These are phyloP conservation scores for Dromius quadrimaculatus DNA, from an alignment of 2,888 invertebrate species.

Conservation along the genomic window DNA sequence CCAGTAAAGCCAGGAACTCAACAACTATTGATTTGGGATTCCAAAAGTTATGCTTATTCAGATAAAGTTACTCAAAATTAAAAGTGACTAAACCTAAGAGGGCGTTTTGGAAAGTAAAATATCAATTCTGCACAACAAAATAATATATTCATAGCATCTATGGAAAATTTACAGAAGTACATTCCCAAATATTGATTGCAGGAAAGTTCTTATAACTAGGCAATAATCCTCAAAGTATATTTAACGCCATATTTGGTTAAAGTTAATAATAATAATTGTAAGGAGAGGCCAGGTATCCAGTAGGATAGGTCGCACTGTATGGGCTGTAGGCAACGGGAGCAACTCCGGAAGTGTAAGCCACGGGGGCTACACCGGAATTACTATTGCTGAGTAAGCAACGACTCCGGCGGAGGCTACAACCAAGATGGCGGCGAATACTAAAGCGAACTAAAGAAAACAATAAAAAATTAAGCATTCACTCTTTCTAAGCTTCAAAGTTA, in stretches of 20 bases:
- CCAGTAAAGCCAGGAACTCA: no score
- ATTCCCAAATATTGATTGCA: neutral
- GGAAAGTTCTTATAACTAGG: neutral
- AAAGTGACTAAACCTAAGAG: no score
- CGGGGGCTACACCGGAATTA: neutral
- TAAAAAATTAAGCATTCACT: no score
- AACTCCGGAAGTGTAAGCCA: constrained; percentile 3
- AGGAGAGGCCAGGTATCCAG: constrained; percentile 31
- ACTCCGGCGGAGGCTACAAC: constrained; percentile 29
- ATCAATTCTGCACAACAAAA: no score
- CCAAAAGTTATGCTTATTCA: no score
- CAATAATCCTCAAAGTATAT: neutral
- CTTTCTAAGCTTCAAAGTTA: no score
- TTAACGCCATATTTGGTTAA: no score
- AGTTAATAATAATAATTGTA: neutral
- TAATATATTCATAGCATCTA: no score
- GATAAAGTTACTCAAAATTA: no score
- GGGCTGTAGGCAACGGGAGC: constrained; percentile 54
- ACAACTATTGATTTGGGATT: no score
- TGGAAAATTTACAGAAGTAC: no score
- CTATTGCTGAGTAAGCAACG: constrained; percentile 15
- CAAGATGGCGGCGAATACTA: constrained; percentile 45
- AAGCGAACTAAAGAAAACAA: constrained; percentile 20
- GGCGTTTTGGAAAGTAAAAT: no score
- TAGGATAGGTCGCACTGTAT: constrained; percentile 29